Evolutionary conservation across 2,113 vertebrate genomes (phyloP), one percentile per base, ranked within the genome.

Genomic region (Tor tambroides): DNA sequence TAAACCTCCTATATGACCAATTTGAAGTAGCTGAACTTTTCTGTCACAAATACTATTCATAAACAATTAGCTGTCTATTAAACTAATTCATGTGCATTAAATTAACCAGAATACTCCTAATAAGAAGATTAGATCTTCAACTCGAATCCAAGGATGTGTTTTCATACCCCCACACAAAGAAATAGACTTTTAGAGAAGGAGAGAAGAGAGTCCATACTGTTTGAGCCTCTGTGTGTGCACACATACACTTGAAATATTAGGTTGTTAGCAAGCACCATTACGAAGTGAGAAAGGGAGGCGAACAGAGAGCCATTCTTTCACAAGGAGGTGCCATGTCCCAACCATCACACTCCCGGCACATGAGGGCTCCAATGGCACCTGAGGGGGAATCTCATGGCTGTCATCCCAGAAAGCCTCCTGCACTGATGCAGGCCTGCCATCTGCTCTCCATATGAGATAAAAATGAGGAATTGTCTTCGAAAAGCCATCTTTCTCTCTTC

Each of bases 301-400:
- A 85, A 90, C 84, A 80, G 88, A 90, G 90, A 92, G 90, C 89
- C 90, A 89, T 93, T 92, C 92, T 92, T 93, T 88, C 79, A 67
- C 46, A 76, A 90, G 92, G 92, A 92, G 92, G 90, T 91, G 92
- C 92, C 91, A 90, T 92, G 93, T 95, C 94, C 93, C 91, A 92
- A 91, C 93, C 93, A 94, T 95, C 94, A 94, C 91, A 94, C 93
- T 92, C 88, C 86, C 87, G 85, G 92, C 92, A 93, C 92, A 94
- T 91, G 92, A 93, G 93, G 93, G 90, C 89, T 94, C 91, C 93
- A 92, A 94, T 92, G 93, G 94, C 93, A 95, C 95, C 95, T 95
- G 94, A 95, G 95, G 95, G 95, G 92, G 92, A 93, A 94, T 94
- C 92, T 93, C 92, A 92, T 95, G 95, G 95, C 95, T 93, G 94